A percentile compares a stretch with the other conserved stretches of the same genome.
Evolutionary conservation across 1,140 invertebrate species (phyloP).

Genomic region (Mylabris phalerata): DNA sequence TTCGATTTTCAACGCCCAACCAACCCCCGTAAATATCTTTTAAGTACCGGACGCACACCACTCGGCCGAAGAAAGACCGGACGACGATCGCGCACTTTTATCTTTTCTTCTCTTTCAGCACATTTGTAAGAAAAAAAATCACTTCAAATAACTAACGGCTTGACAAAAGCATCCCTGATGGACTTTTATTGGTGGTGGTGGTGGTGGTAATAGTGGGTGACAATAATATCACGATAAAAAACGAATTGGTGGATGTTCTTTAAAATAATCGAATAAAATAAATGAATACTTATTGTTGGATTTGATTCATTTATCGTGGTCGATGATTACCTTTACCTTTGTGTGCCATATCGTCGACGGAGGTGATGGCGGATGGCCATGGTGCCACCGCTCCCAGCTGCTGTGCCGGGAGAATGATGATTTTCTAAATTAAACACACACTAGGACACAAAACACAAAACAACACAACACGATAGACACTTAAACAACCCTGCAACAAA

Average conservation of each 20-base stretch:
- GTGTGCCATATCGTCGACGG: slow-evolving; percentile 56
- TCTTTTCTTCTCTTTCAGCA: neutral
- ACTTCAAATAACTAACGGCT: slow-evolving; percentile 20
- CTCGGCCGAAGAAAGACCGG: slow-evolving; percentile 20
- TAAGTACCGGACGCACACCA: slow-evolving; percentile 32
- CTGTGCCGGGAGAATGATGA: slow-evolving; percentile 47
- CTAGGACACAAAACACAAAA: slow-evolving; percentile 8
- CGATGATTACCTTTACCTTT: slow-evolving; percentile 47
- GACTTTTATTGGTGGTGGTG: neutral
- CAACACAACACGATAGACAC: slow-evolving; percentile 4
- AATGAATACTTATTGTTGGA: too few relatives aligned
- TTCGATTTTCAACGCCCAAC: too few relatives aligned
- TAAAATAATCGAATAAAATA: too few relatives aligned
- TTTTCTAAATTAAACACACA: slow-evolving; percentile 8
- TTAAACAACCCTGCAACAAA: neutral
- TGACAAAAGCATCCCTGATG: slow-evolving; percentile 9
- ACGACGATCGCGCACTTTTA: too few relatives aligned
- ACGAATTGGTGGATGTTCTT: too few relatives aligned
- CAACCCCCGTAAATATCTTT: slow-evolving; percentile 26
- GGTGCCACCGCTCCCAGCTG: slow-evolving; percentile 55
- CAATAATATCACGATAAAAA: too few relatives aligned
- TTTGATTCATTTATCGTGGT: slow-evolving; percentile 1
- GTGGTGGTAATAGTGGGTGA: too few relatives aligned
- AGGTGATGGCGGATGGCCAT: slow-evolving; percentile 55
- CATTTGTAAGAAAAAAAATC: slow-evolving; percentile 9